Conservation (phyloP, 2,888 invertebrate species). For the Leuctra nigra region DNA sequence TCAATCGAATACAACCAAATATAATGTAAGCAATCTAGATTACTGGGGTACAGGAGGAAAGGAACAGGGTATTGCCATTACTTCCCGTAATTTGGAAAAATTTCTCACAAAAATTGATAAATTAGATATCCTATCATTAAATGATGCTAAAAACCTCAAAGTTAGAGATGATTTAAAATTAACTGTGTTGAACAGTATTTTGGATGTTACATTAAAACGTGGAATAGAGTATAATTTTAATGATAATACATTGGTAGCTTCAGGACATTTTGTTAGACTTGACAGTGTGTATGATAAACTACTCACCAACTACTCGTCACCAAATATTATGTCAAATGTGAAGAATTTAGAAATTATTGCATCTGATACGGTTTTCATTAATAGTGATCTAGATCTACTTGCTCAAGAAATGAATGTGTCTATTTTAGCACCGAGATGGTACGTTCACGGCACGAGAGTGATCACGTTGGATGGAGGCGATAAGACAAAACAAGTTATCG, state of each 20-base stretch:
- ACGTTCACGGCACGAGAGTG: background rate
- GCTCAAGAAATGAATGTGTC: background rate
- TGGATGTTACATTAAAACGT: no score
- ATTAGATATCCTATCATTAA: background rate
- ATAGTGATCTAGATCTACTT: background rate
- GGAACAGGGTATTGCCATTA: background rate
- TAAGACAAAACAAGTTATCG: background rate
- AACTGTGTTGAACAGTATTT: background rate
- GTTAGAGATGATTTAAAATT: background rate
- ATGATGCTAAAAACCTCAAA: background rate
- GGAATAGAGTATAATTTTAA: no score
- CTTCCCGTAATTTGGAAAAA: background rate
- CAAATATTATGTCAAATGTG: background rate
- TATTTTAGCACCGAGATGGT: background rate
- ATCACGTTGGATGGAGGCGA: background rate
- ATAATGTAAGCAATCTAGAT: background rate
- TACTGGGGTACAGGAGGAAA: background rate
- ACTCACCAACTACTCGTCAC: no score
- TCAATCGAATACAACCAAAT: conserved; percentile 1
- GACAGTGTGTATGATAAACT: background rate
- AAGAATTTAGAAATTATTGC: background rate
- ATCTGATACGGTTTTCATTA: background rate
- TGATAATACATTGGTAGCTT: no score
- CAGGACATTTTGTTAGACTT: background rate
- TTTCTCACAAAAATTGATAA: background rate